Conservation (phyloP, 1,140 invertebrate species). For the Dreissena rostriformis region DNA sequence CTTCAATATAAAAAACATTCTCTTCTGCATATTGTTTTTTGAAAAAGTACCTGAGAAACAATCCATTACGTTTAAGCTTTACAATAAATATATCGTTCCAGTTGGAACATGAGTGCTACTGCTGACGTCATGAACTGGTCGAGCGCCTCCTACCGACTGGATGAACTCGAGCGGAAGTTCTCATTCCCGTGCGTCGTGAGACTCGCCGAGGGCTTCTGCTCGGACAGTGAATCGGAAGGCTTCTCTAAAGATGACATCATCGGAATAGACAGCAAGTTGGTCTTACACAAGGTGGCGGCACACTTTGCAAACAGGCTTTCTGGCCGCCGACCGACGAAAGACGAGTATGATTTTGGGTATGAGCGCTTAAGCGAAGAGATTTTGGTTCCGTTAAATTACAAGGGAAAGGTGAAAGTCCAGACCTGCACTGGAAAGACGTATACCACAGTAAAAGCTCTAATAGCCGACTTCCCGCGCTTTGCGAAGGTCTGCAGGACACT, state of each 20-base stretch:
- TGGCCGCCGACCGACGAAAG: neutral
- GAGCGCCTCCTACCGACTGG: constrained; percentile 19
- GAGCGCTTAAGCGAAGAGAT: constrained; percentile 18
- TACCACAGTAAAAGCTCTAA: constrained; percentile 14
- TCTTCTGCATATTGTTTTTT: too few relatives aligned
- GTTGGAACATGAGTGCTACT: too few relatives aligned
- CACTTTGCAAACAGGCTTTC: constrained; percentile 9
- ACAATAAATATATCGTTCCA: too few relatives aligned
- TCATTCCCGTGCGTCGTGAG: constrained; percentile 31
- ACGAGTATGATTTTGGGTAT: neutral
- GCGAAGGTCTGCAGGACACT: constrained; percentile 29
- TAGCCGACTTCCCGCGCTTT: constrained; percentile 36
- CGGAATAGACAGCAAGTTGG: constrained; percentile 27
- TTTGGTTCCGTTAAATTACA: constrained; percentile 44
- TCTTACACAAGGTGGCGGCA: constrained; percentile 43
- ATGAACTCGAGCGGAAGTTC: constrained; percentile 22
- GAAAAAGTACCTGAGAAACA: too few relatives aligned
- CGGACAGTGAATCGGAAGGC: constrained; percentile 21
- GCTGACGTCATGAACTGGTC: constrained; percentile 24
- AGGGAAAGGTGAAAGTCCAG: constrained; percentile 40
- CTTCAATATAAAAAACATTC: too few relatives aligned
- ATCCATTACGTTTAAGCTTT: too few relatives aligned
- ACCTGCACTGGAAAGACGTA: constrained; percentile 7
- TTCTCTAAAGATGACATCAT: constrained; percentile 44
- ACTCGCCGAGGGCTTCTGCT: constrained; percentile 29